Evolutionary conservation across 2,888 invertebrate genomes (phyloP).

Genomic region (Caenorhabditis imperialis): DNA sequence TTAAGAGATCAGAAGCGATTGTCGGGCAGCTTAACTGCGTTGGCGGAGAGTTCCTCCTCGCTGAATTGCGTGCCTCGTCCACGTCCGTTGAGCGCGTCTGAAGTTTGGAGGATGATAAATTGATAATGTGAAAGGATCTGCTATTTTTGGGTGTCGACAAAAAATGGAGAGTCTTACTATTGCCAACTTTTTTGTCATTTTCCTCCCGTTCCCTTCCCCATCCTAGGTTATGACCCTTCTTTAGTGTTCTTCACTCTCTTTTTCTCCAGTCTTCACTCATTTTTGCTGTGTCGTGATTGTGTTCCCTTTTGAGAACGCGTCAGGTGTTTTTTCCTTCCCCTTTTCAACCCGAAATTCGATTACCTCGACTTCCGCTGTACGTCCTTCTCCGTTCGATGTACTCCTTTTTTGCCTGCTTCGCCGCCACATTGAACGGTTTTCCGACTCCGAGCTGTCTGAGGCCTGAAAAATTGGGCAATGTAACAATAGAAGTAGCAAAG

Average conservation of each 20-base stretch:
- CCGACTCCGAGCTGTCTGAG: conserved; percentile 62
- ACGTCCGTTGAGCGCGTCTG: conserved; percentile 44
- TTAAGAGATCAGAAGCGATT: conserved; percentile 46
- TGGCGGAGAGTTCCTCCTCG: conserved; percentile 50
- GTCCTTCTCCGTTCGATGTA: conserved; percentile 61
- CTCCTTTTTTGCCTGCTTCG: conserved; percentile 66
- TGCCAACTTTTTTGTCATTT: too few relatives aligned
- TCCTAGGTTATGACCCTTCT: too few relatives aligned
- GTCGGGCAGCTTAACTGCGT: conserved; percentile 51
- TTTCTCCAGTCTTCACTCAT: too few relatives aligned
- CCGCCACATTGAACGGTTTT: conserved; percentile 66
- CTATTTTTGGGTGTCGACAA: too few relatives aligned
- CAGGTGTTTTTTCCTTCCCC: conserved; percentile 5
- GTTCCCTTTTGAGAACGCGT: background rate
- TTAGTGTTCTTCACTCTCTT: too few relatives aligned
- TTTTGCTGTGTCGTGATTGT: background rate
- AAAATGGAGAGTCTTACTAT: too few relatives aligned
- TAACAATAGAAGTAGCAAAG: background rate
- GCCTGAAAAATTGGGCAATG: conserved; percentile 27
- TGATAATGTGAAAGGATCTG: too few relatives aligned
- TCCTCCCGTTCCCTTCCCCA: too few relatives aligned
- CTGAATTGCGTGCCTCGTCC: conserved; percentile 49
- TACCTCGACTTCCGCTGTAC: conserved; percentile 56
- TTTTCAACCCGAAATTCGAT: conserved; percentile 21
- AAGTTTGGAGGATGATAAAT: conserved; percentile 6